These are phyloP conservation scores for Deilephila elpenor DNA, from an alignment of 2,888 invertebrate genomes.

Conservation along the genomic window DNA sequence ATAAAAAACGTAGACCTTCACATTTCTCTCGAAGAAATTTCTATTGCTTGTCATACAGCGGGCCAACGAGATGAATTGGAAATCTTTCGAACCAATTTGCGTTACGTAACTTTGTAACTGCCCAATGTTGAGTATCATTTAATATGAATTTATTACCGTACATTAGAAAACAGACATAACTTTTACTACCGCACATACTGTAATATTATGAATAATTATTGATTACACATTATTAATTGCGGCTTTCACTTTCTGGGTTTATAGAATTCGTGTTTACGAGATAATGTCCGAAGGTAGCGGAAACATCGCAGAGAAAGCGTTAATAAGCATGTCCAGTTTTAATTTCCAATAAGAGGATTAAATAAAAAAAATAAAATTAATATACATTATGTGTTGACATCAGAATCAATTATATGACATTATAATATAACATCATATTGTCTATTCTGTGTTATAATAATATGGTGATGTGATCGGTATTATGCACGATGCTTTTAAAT, in stretches of 20 bases:
- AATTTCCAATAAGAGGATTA: slow-evolving; percentile 67
- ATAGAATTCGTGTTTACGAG: slow-evolving; percentile 66
- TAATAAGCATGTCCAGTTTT: slow-evolving; percentile 75
- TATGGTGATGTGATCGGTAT: background rate
- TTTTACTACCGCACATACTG: slow-evolving; percentile 36
- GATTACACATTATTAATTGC: slow-evolving; percentile 49
- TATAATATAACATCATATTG: background rate
- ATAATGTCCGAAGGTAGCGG: slow-evolving; percentile 71
- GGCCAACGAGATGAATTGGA: slow-evolving; percentile 9
- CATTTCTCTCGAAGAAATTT: slow-evolving; percentile 21
- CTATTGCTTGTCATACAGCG: slow-evolving; percentile 5
- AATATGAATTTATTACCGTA: slow-evolving; percentile 29
- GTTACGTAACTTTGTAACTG: slow-evolving; percentile 1
- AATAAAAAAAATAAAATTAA: slow-evolving; percentile 34
- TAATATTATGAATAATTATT: slow-evolving; percentile 39
- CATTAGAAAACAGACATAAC: slow-evolving; percentile 40
- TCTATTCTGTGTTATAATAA: background rate
- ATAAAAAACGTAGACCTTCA: background rate
- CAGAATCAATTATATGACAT: background rate
- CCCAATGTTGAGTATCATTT: slow-evolving; percentile 22
- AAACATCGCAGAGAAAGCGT: slow-evolving; percentile 73
- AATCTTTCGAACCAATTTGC: slow-evolving; percentile 13
- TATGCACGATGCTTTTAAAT: slow-evolving; percentile 3
- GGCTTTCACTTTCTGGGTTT: slow-evolving; percentile 68
- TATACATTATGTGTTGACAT: background rate